phyloP scores from a whole-genome alignment of 2,113 vertebrate species.

The Lepus europaeus region DNA sequence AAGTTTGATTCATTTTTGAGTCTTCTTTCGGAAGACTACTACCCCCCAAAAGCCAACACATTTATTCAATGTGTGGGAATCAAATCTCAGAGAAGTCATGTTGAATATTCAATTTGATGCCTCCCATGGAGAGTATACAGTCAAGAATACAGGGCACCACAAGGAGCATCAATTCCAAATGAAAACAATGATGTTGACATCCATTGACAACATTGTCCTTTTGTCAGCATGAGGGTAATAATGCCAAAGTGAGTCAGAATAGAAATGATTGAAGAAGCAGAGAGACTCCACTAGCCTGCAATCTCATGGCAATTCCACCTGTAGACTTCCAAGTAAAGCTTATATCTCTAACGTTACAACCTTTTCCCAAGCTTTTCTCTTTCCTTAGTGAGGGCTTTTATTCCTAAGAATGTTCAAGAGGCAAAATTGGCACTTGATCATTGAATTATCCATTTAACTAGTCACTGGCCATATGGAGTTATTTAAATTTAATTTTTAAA shows the following conservation, averaged over 20 bases:
- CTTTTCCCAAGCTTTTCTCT: background rate
- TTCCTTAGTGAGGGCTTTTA: background rate
- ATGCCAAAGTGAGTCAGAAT: background rate
- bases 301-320: background rate
- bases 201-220: background rate
- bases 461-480: background rate
- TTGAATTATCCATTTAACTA: background rate
- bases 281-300: background rate
- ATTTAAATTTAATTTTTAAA: slow-evolving; percentile 26
- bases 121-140: background rate
- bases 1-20: background rate
- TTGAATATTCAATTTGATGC: slow-evolving; percentile 46
- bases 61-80: slow-evolving; percentile 30
- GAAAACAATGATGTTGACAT: background rate
- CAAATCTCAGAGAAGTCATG: background rate
- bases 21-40: background rate
- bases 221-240: background rate
- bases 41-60: background rate
- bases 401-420: background rate
- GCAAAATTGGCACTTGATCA: background rate
- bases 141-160: background rate
- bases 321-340: background rate
- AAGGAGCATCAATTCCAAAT: slow-evolving; percentile 36
- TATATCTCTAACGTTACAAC: background rate
- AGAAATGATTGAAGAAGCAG: background rate